A percentile compares a stretch with the other conserved stretches of the same genome.
Conservation (phyloP, 2,797 vertebrate species). For the Cyprinella venusta region DNA sequence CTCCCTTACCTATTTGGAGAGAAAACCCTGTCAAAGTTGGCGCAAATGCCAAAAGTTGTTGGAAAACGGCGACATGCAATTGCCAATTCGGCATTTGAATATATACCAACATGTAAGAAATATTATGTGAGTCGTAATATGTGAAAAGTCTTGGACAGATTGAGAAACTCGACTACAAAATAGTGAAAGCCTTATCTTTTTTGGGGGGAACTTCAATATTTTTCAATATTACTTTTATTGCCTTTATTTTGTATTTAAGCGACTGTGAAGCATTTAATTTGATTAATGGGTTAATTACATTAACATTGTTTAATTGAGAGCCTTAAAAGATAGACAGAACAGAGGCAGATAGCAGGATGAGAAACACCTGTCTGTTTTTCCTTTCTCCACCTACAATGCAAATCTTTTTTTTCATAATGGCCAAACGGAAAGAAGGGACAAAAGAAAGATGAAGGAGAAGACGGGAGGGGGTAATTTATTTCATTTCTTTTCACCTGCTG, state of each 20-base stretch:
- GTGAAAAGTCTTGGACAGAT: not conserved
- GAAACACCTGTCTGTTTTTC: not conserved
- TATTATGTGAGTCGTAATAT: not conserved
- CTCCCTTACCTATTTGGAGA: not conserved
- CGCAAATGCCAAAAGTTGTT: not conserved
- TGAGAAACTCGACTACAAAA: not conserved
- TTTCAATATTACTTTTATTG: not conserved
- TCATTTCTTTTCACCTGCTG: constrained; percentile 57
- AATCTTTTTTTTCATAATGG: not conserved
- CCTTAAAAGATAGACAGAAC: not conserved
- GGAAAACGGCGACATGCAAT: not conserved
- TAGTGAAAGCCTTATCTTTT: not conserved
- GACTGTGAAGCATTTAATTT: not conserved
- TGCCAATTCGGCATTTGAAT: not conserved
- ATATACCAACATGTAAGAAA: not conserved
- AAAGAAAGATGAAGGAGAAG: constrained; percentile 38
- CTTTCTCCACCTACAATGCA: not conserved
- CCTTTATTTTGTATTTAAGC: not conserved
- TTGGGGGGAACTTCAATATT: not conserved
- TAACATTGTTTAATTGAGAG: not conserved
- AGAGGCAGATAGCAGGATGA: too few relatives aligned
- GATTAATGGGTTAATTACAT: not conserved
- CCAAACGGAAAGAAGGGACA: constrained; percentile 4
- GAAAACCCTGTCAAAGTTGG: not conserved
- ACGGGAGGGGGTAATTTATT: constrained; percentile 35